These are phyloP conservation scores for Stomatorhinus ivindoensis DNA, from an alignment of 2,113 vertebrate species.

Conservation along the genomic window DNA sequence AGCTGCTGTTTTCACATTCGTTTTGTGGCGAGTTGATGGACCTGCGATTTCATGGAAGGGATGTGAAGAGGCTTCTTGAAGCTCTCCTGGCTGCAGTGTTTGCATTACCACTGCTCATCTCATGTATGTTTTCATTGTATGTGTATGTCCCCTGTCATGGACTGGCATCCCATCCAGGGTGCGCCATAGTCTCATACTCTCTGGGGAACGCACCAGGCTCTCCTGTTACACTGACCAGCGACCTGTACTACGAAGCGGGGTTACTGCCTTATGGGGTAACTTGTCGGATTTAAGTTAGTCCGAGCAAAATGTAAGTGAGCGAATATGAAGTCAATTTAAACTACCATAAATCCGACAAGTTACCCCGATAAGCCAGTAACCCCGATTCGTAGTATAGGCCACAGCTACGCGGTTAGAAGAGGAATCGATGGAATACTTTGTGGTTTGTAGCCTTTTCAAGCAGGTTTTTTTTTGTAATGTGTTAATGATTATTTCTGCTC, in stretches of 20 bases:
- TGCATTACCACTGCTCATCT: neutral
- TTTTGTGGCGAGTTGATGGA: neutral
- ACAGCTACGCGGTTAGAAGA: neutral
- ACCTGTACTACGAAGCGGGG: too few species aligned
- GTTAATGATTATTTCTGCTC: neutral
- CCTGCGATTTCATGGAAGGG: neutral
- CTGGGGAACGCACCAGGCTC: neutral
- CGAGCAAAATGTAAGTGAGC: too few species aligned
- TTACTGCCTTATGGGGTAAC: too few species aligned
- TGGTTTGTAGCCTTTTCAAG: neutral
- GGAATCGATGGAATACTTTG: neutral
- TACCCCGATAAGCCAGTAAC: too few species aligned
- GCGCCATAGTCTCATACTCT: neutral
- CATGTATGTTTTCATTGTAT: neutral
- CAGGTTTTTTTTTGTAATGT: neutral
- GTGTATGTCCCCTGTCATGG: neutral
- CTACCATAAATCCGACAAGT: too few species aligned
- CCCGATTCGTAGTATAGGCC: too few species aligned
- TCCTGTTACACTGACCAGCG: neutral
- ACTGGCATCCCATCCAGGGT: neutral
- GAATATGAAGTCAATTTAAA: too few species aligned
- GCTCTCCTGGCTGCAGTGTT: neutral
- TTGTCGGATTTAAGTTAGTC: too few species aligned
- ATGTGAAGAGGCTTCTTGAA: neutral
- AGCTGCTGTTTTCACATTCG: slow-evolving; percentile 38